Evolutionary conservation across 2,888 invertebrate species (phyloP), one percentile per base, ranked within the genome.

Genomic region (Stratiomys singularior): DNA sequence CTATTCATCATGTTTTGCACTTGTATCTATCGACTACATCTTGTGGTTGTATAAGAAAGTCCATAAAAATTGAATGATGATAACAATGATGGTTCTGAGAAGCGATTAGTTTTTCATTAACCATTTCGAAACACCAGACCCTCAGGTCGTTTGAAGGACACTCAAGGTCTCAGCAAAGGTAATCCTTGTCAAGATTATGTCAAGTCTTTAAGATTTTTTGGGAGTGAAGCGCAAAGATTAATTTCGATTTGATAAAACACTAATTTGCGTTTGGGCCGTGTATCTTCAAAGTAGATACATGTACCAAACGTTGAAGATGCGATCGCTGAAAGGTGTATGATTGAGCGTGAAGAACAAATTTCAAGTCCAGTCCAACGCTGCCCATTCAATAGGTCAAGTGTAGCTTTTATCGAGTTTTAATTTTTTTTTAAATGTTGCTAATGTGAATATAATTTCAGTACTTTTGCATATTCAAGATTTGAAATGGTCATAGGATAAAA

Each of bases 131-230:
- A 25, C 21, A 13, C 58, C 1, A n/a, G 30, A 9, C 1, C 52
- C 25, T 3, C 21, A 25, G 69, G 69, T 71, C 69, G 46, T 52
- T 52, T 71, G 69, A 71, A 71, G 71, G 71, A 71, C 71, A 46
- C 11, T n/a, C 47, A 71, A 52, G 52, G 71, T 71, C 71, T 18
- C 21, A 18, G 7, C 27, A 46, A 30, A n/a, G 47, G 71, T 27
- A 28, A 52, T 52, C 71, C 21, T 3, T 67, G n/a, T 44, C 44
- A 67, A 44, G 13, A 67, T 44, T 23, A 46, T 64, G n/a, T 64
- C 28, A 64, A 64, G 28, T 64, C 23, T 25, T 18, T 21, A 52
- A 18, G 52, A 52, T 15, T 52, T 52, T 52, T 18, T 37, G 3
- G 18, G 15, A 15, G 15, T 9, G 15, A 52, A 52, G 15, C 15